Percentiles rank a stretch among this genome's conserved stretches.
Conservation (phyloP, 2,797 vertebrate species). For the Limosa lapponica region DNA sequence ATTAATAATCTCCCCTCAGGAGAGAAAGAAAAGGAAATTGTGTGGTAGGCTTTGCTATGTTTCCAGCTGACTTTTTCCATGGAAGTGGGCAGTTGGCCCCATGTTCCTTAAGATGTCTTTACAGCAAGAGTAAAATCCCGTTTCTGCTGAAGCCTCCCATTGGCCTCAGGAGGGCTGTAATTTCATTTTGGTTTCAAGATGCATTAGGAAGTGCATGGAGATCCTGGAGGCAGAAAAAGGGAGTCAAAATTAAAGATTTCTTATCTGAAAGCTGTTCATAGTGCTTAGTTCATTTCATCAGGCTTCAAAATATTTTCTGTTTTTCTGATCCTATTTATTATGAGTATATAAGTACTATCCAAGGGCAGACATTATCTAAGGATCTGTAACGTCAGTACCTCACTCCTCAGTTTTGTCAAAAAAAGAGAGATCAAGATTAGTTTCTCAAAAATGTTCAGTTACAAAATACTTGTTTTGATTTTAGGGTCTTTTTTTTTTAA, state of each 20-base stretch:
- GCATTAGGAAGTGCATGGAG: background rate
- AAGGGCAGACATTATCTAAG: background rate
- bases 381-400: background rate
- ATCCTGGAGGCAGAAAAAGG: background rate
- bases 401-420: background rate
- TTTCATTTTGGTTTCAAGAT: constrained; percentile 12
- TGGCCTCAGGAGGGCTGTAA: background rate
- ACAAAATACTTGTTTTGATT: background rate
- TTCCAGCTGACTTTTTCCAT: constrained; percentile 35
- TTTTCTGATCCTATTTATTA: constrained; percentile 12
- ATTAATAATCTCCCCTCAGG: constrained; percentile 18
- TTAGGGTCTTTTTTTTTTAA: background rate
- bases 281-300: background rate
- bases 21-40: constrained; percentile 18
- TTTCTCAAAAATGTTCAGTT: background rate
- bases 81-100: background rate
- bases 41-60: constrained; percentile 37
- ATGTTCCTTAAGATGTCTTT: constrained; percentile 6
- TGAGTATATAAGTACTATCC: background rate
- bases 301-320: background rate
- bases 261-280: background rate
- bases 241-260: background rate
- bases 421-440: background rate
- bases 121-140: background rate
- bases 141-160: background rate